Evolutionary conservation across 2,888 invertebrate genomes (phyloP).

Genomic region (Pheosia gnoma): DNA sequence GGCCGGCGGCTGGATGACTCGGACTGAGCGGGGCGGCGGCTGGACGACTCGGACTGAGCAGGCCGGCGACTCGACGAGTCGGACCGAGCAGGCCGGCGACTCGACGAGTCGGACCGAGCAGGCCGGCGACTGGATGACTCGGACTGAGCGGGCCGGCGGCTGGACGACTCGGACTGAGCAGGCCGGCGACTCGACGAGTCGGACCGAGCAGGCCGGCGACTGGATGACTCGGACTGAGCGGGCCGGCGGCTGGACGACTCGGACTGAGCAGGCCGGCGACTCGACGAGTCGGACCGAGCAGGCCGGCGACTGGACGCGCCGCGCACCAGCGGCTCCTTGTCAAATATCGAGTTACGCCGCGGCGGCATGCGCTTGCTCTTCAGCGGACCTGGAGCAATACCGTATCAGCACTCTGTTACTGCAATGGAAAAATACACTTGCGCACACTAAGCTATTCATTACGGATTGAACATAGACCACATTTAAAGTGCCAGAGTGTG

Average conservation of each 20-base stretch:
- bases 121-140: neutral
- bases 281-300: constrained; percentile 10
- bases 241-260: neutral
- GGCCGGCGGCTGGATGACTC: no score
- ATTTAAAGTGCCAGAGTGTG: no score
- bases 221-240: constrained; percentile 8
- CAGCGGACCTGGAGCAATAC: constrained; percentile 23
- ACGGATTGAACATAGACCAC: no score
- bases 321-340: neutral
- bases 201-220: neutral
- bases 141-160: constrained; percentile 8
- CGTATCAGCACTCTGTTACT: neutral
- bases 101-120: no score
- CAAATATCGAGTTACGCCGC: constrained; percentile 42
- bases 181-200: no score
- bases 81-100: no score
- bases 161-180: neutral
- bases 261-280: constrained; percentile 17
- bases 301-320: constrained; percentile 26
- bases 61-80: no score
- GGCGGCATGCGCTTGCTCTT: constrained; percentile 15
- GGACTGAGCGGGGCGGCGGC: no score
- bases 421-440: no score
- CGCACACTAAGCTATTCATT: no score
- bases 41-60: no score